phyloP scores from a whole-genome alignment of 2,888 invertebrate species.

The Lydus trimaculatus region DNA sequence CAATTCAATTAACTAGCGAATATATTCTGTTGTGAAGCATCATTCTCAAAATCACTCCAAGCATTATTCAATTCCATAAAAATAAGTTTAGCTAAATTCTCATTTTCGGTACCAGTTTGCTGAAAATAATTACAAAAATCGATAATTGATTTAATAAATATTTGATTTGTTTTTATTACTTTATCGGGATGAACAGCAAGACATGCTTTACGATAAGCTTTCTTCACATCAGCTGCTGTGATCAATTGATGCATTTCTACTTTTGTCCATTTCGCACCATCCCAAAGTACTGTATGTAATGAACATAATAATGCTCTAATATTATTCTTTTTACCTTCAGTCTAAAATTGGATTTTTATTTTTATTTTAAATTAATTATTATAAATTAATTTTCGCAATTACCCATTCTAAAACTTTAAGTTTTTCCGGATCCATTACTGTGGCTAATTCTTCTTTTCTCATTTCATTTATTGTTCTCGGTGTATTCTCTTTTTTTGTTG shows the following conservation, averaged over 20 bases:
- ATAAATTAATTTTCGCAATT: conserved; percentile 43
- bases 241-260: conserved; percentile 96
- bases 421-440: conserved; percentile 92
- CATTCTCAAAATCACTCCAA: conserved; percentile 96
- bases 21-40: conserved; percentile 76
- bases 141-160: too few species aligned
- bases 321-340: conserved; percentile 95
- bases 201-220: conserved; percentile 93
- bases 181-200: conserved; percentile 99
- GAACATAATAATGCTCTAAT: conserved; percentile 95
- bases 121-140: conserved; percentile 59
- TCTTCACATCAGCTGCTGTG: conserved; percentile 91
- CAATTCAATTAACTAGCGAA: conserved; percentile 60
- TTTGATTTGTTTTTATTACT: conserved; percentile 72
- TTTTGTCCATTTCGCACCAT: conserved; percentile 90
- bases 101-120: conserved; percentile 93
- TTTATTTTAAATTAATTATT: not conserved
- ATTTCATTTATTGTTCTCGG: conserved; percentile 92
- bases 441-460: conserved; percentile 85
- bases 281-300: conserved; percentile 93
- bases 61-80: conserved; percentile 99
- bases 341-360: conserved; percentile 64
- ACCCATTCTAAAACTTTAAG: conserved; percentile 85
- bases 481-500: conserved; percentile 74
- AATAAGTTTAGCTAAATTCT: conserved; percentile 92